A percentile compares a stretch with the other conserved stretches of the same genome.
These are phyloP conservation scores for Rhopalosiphum padi DNA, from an alignment of 1,140 invertebrate genomes.

Conservation along the genomic window DNA sequence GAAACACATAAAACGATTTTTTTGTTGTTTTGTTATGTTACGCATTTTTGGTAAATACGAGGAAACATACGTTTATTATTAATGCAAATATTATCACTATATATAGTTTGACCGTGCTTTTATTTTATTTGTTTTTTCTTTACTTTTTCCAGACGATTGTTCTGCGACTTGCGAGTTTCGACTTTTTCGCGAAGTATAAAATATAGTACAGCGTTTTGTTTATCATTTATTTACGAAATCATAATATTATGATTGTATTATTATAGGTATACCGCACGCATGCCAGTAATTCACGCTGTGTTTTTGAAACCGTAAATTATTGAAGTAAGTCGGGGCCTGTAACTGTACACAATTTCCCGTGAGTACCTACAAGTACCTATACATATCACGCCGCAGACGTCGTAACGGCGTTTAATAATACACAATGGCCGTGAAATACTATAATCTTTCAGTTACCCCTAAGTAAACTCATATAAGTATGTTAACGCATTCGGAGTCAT, in stretches of 20 bases:
- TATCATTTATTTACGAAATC: not conserved
- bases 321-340: not conserved
- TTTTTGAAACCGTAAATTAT: not conserved
- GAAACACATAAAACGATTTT: not conserved
- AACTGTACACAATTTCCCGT: not conserved
- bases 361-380: not conserved
- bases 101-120: not conserved
- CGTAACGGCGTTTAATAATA: not conserved
- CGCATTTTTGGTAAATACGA: not conserved
- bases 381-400: not conserved
- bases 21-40: not conserved
- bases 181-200: not conserved
- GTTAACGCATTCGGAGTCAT: constrained; percentile 10
- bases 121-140: not conserved
- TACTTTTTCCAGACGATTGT: no score
- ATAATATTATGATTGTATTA: not conserved
- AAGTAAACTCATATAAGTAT: not conserved
- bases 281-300: not conserved
- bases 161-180: no score
- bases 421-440: not conserved
- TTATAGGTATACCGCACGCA: not conserved
- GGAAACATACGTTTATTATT: not conserved
- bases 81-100: not conserved
- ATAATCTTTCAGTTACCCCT: not conserved
- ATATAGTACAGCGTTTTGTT: not conserved